Evolutionary conservation across 2,797 vertebrate species (phyloP), one percentile per base, ranked within the genome.

Genomic region (Austrolebias charrua): DNA sequence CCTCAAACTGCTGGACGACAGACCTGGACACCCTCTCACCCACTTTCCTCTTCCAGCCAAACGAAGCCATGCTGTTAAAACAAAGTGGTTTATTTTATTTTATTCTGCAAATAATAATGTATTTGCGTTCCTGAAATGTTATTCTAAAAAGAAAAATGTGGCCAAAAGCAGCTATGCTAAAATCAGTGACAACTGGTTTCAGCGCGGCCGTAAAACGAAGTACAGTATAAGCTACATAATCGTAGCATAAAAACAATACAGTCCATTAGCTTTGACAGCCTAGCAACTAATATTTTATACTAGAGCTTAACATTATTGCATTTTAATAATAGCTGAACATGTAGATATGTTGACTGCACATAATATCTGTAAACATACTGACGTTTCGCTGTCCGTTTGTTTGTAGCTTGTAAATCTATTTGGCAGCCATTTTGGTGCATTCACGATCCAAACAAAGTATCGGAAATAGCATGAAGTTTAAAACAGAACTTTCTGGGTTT

Each of bases 1-100:
- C 93, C 80, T 95, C 94, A 75, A 99, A 99, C 29, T 94, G 92
- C 84, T 95, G 94, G 11, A 94, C 93, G 8, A 84, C 93, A 2
- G 88, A 89, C 82, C 93, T 98, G 0, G 95, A 98, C 40, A 98
- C 96, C 73, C 93, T 95, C 84, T 99, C 97, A 0, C 97, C 96
- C 11, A 92, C 94, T 80, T 95, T 98, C 67, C 95, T 94, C 85
- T 98, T 99, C 97, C 97, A 99, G 7, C 95, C 94, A 79, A 98
- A 99, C 2, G 96, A 98, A 55, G 96, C 95, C 97, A 99, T 99
- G 52, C 77, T 91, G 62, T 5, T 0, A 11, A 11, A 11, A 38
- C 6, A 6, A 33, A 33, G 9, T 6, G 5, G 31, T 33, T 33
- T 4, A 6, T 33, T 2, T 33, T 33, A 1, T 33, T 33, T 33